Evolutionary conservation across 2,888 invertebrate genomes (phyloP).

Genomic region (Tillus elongatus): DNA sequence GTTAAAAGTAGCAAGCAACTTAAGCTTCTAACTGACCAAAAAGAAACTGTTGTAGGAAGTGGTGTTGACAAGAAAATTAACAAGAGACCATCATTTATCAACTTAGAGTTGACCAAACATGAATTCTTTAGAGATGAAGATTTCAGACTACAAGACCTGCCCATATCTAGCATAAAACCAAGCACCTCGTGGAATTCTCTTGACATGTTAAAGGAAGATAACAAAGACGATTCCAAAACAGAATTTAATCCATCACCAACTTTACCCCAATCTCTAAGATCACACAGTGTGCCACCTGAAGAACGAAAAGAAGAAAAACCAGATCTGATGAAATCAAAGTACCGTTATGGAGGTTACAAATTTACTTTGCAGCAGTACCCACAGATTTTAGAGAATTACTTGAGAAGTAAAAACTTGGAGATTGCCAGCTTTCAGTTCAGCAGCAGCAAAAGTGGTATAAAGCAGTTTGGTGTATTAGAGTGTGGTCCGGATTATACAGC

Average conservation of each 20-base stretch:
- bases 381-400: slow-evolving; percentile 64
- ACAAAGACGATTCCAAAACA: neutral
- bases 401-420: slow-evolving; percentile 65
- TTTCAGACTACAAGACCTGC: slow-evolving; percentile 20
- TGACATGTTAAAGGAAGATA: too few relatives aligned
- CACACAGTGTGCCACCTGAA: slow-evolving; percentile 36
- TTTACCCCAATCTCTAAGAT: slow-evolving; percentile 25
- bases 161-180: slow-evolving; percentile 20
- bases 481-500: slow-evolving; percentile 29
- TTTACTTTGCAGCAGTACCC: slow-evolving; percentile 67
- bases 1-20: too few relatives aligned
- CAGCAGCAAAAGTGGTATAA: too few relatives aligned
- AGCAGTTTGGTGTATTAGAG: too few relatives aligned
- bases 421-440: slow-evolving; percentile 52
- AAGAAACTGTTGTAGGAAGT: too few relatives aligned
- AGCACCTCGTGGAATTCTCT: slow-evolving; percentile 27
- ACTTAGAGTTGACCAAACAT: slow-evolving; percentile 14
- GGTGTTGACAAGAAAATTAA: too few relatives aligned
- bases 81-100: too few relatives aligned
- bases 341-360: slow-evolving; percentile 62
- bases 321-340: slow-evolving; percentile 29
- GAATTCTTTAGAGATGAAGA: slow-evolving; percentile 25
- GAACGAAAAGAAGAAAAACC: slow-evolving; percentile 20
- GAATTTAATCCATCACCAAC: too few relatives aligned
- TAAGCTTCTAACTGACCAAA: too few relatives aligned